A percentile compares a stretch with the other conserved stretches of the same genome.
These are phyloP conservation scores for Clusia tigrina DNA, from an alignment of 2,888 invertebrate genomes.

Conservation along the genomic window DNA sequence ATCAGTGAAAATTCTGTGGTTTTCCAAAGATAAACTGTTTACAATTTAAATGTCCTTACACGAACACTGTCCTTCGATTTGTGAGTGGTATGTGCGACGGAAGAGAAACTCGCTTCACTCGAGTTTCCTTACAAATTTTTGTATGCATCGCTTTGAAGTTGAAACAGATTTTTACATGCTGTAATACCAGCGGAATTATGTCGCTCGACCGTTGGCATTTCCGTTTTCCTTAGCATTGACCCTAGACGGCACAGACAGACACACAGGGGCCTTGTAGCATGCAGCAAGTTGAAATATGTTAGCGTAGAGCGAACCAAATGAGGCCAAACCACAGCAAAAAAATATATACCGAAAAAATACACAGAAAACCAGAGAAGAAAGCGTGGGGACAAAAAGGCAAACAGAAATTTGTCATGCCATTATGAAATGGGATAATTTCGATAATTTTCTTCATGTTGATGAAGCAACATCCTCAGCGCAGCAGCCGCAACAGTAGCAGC, in stretches of 20 bases:
- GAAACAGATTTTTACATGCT: no score
- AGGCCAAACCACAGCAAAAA: not conserved
- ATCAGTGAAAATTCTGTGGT: constrained; percentile 6
- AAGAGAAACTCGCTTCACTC: no score
- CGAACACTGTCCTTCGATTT: no score
- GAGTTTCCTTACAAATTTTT: no score
- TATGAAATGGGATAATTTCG: constrained; percentile 52
- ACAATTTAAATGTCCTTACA: constrained; percentile 4
- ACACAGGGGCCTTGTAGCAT: no score
- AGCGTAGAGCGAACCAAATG: no score
- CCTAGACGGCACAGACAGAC: not conserved
- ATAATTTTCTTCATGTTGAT: constrained; percentile 47
- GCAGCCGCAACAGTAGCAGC: no score
- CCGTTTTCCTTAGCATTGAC: not conserved
- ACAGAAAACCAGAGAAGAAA: not conserved
- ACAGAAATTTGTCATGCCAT: constrained; percentile 8
- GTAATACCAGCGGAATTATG: no score
- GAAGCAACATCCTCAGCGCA: no score
- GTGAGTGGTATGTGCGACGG: no score
- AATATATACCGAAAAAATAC: not conserved
- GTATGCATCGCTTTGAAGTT: no score
- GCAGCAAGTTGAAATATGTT: no score
- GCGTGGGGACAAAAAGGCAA: not conserved
- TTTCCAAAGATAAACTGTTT: not conserved
- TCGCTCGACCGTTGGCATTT: not conserved